Evolutionary conservation across 2,888 invertebrate species (phyloP).

Genomic region (Argyresthia goedartella): DNA sequence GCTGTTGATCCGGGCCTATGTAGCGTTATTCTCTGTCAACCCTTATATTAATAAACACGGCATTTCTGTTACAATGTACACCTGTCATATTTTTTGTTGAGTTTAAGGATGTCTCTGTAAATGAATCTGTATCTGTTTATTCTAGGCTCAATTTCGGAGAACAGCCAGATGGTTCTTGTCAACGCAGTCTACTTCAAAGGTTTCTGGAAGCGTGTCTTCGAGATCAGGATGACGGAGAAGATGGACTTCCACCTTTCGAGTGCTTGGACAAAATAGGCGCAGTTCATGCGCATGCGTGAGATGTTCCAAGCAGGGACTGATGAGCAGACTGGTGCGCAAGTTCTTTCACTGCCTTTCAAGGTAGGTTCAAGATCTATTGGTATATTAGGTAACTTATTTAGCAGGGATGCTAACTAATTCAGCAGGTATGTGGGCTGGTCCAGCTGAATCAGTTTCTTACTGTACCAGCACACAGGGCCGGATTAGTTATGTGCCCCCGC

Average conservation of each 20-base stretch:
- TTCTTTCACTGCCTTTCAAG: slow-evolving; percentile 75
- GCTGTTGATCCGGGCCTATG: too few species aligned
- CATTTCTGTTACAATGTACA: too few species aligned
- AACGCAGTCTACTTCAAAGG: slow-evolving; percentile 84
- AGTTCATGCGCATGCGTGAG: slow-evolving; percentile 74
- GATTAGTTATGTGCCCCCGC: too few species aligned
- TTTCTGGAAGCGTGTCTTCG: slow-evolving; percentile 76
- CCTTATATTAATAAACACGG: too few species aligned
- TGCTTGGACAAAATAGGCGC: slow-evolving; percentile 44
- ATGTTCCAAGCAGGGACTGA: slow-evolving; percentile 68
- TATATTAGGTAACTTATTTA: background rate
- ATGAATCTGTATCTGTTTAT: slow-evolving; percentile 13
- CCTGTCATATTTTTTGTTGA: too few species aligned
- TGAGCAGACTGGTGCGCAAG: slow-evolving; percentile 62
- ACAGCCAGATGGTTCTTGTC: slow-evolving; percentile 72
- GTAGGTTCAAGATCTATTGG: slow-evolving; percentile 34
- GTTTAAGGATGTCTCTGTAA: too few species aligned
- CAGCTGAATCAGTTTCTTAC: too few species aligned
- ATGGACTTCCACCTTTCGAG: slow-evolving; percentile 65
- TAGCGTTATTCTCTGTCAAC: too few species aligned
- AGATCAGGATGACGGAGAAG: slow-evolving; percentile 56
- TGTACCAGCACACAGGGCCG: too few species aligned
- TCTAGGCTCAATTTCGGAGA: slow-evolving; percentile 60
- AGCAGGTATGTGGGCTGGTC: too few species aligned
- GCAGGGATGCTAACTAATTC: too few species aligned